Evolutionary conservation across 2,113 vertebrate species (phyloP).

Genomic region (Lates calcarifer): DNA sequence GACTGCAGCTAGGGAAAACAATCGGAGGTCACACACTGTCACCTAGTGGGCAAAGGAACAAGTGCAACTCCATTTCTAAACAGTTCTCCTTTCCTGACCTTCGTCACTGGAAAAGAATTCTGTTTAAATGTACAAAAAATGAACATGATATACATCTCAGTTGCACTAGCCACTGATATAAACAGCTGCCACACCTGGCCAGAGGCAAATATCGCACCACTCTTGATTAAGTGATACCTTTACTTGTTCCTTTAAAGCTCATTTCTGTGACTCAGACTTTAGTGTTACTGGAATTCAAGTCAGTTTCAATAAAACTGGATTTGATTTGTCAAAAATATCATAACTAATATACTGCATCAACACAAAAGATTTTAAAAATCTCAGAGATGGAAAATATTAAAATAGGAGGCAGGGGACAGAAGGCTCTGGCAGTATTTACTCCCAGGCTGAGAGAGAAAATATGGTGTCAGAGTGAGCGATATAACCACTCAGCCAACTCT

Average conservation of each 20-base stretch:
- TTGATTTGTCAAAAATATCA: not conserved
- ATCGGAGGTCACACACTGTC: conserved; percentile 66
- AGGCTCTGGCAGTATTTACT: conserved; percentile 44
- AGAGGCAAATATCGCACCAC: not conserved
- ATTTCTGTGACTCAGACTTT: not conserved
- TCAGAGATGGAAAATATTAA: conserved; percentile 4
- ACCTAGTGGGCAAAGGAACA: conserved; percentile 61
- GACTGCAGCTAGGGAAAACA: conserved; percentile 9
- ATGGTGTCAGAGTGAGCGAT: conserved; percentile 16
- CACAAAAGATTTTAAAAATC: not conserved
- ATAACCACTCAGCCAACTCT: conserved; percentile 21
- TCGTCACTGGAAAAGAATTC: not conserved
- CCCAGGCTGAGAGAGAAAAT: not conserved
- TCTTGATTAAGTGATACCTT: not conserved
- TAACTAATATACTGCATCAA: conserved; percentile 3
- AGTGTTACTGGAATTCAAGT: not conserved
- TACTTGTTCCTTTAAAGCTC: not conserved
- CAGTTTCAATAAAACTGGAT: not conserved
- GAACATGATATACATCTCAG: not conserved
- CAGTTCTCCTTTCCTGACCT: not conserved
- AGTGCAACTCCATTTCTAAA: conserved; percentile 13
- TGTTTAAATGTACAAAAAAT: not conserved
- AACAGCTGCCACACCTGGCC: not conserved
- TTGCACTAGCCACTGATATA: not conserved
- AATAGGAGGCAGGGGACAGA: conserved; percentile 21